Evolutionary conservation across 2,888 invertebrate genomes (phyloP), one percentile per base, ranked within the genome.

Genomic region (Tenthredo livida): DNA sequence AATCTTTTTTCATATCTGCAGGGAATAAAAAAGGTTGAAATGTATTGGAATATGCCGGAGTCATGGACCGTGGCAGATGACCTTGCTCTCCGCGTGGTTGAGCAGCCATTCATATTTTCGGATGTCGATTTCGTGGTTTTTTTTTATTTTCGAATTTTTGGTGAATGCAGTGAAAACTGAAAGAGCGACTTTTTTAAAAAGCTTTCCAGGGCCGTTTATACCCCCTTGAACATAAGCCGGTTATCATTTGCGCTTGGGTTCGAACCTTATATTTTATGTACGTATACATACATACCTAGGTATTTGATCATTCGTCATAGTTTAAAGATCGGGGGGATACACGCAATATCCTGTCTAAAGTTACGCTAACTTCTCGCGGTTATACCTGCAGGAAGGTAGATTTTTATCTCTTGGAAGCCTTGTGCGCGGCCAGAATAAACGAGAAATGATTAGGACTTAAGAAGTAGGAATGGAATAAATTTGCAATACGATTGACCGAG

Each of bases 401-500:
- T 73, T 77, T 77, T 77, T 50, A 47, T 77, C 77, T 47, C 77
- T 29, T 29, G 29, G 47, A 37, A 61, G 40, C 40, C 29, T 29
- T 33, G 21, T 15, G 40, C n/a, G 40, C 37, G 61, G 80, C 29
- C n/a, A 33, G 83, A 47, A 83, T 83, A 33, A 83, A 70, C 67
- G 83, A 83, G 47, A 70, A 83, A 83, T 83, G 83, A 83, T 83
- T 83, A 83, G 83, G 47, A 29, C 43, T 70, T 29, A 70, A 83
- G 50, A 47, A 83, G 83, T 67, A 67, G 50, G 67, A 83, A 83
- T 83, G 65, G 67, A 83, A 83, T 83, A 83, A 83, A 83, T 83
- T 83, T 83, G 83, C 83, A 70, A 83, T 83, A 83, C 83, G 29
- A 70, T 80, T 80, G 61, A 80, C 80, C 80, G 80, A 80, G 80